A percentile compares a stretch with the other conserved stretches of the same genome.
Evolutionary conservation across 2,888 invertebrate genomes (phyloP).

Genomic region (Microplitis manilae): DNA sequence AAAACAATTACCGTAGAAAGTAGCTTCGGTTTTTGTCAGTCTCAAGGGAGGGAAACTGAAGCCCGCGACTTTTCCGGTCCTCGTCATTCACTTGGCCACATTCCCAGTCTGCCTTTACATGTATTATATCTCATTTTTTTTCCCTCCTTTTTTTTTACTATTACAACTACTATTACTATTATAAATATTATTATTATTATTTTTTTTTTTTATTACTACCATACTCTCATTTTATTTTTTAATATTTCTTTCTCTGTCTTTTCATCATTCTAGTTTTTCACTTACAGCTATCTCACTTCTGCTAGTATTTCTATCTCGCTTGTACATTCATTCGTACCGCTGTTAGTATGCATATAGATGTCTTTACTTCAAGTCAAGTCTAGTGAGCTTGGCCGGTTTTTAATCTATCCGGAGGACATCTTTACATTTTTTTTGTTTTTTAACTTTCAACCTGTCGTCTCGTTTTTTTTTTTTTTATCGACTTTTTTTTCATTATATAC

Average conservation of each 20-base stretch:
- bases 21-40: slow-evolving; percentile 19
- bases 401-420: slow-evolving; percentile 10
- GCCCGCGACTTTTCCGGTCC: slow-evolving; percentile 33
- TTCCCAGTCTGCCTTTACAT: slow-evolving; percentile 39
- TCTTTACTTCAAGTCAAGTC: slow-evolving; percentile 10
- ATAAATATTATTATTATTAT: not conserved
- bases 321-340: not conserved
- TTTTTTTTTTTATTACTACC: not conserved
- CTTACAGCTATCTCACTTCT: slow-evolving; percentile 18
- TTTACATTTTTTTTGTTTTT: slow-evolving; percentile 9
- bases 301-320: not conserved
- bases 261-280: slow-evolving; percentile 36
- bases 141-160: slow-evolving; percentile 3
- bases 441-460: slow-evolving; percentile 14
- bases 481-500: slow-evolving; percentile 15
- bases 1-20: slow-evolving; percentile 33
- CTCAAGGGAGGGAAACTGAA: slow-evolving; percentile 6
- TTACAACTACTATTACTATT: not conserved
- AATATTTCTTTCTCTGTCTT: slow-evolving; percentile 11
- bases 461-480: slow-evolving; percentile 12
- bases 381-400: slow-evolving; percentile 17
- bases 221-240: slow-evolving; percentile 19
- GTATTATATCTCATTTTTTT: slow-evolving; percentile 32
- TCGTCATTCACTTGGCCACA: slow-evolving; percentile 38
- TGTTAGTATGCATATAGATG: slow-evolving; percentile 18